These are phyloP conservation scores for Amiota minor DNA, from an alignment of 2,888 invertebrate genomes.

Conservation along the genomic window DNA sequence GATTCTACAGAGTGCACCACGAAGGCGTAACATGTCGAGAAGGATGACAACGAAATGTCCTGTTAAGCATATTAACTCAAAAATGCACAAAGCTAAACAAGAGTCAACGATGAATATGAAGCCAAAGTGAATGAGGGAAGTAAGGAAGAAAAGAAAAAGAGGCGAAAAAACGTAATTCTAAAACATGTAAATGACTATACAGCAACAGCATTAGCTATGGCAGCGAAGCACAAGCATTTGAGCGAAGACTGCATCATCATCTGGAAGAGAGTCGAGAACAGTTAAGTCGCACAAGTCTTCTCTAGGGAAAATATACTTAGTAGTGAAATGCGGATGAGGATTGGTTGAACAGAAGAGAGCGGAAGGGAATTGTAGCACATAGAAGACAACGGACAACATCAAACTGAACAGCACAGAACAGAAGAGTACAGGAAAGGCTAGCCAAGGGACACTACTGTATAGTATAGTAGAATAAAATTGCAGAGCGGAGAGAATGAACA, in stretches of 20 bases:
- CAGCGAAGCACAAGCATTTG: slow-evolving; percentile 14
- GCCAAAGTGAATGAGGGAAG: neutral
- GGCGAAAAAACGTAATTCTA: slow-evolving; percentile 29
- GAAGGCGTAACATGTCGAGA: slow-evolving; percentile 37
- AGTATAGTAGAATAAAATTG: neutral
- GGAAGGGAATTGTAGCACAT: slow-evolving; percentile 47
- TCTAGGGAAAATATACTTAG: slow-evolving; percentile 19
- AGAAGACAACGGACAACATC: slow-evolving; percentile 31
- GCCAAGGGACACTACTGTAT: neutral
- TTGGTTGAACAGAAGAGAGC: slow-evolving; percentile 6
- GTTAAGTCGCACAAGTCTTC: slow-evolving; percentile 16
- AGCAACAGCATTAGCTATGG: slow-evolving; percentile 15
- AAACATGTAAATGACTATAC: slow-evolving; percentile 61
- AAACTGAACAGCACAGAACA: slow-evolving; percentile 20
- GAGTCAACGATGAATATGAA: slow-evolving; percentile 38
- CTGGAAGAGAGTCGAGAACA: neutral
- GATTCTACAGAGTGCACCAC: slow-evolving; percentile 34
- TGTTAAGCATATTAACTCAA: slow-evolving; percentile 61
- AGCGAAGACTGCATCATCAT: slow-evolving; percentile 29
- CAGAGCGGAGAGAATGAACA: slow-evolving; percentile 27
- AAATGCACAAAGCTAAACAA: slow-evolving; percentile 58
- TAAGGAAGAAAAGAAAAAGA: slow-evolving; percentile 7
- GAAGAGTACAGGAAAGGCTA: neutral
- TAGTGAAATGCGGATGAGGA: neutral
- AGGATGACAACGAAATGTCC: slow-evolving; percentile 54